These are phyloP conservation scores for Drosophila testacea DNA, from an alignment of 2,888 invertebrate genomes.

Conservation along the genomic window DNA sequence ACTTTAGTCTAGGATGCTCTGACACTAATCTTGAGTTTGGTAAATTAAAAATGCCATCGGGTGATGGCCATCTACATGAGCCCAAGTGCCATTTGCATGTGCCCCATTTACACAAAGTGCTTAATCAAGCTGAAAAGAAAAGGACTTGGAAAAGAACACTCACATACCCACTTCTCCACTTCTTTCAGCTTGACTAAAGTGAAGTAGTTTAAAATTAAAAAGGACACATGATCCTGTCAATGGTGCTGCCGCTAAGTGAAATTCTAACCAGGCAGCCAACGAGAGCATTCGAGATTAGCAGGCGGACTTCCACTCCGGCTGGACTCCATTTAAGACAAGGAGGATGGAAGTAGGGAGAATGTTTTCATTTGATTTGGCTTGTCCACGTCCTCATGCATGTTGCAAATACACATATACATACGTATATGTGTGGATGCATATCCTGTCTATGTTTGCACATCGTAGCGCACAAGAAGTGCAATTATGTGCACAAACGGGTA, in stretches of 20 bases:
- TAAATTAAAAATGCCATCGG: slow-evolving; percentile 79
- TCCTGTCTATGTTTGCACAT: slow-evolving; percentile 30
- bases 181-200: slow-evolving; percentile 51
- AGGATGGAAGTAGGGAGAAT: slow-evolving; percentile 15
- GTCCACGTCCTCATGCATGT: slow-evolving; percentile 23
- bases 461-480: slow-evolving; percentile 74
- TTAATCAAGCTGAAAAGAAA: slow-evolving; percentile 79
- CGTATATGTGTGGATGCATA: slow-evolving; percentile 1
- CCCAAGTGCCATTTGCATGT: slow-evolving; percentile 61
- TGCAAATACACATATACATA: slow-evolving; percentile 2
- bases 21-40: slow-evolving; percentile 26
- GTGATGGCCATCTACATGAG: slow-evolving; percentile 15
- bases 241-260: slow-evolving; percentile 64
- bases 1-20: not conserved
- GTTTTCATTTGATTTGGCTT: slow-evolving; percentile 73
- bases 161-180: slow-evolving; percentile 11
- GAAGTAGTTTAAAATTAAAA: slow-evolving; percentile 80
- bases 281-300: slow-evolving; percentile 65
- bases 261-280: slow-evolving; percentile 43
- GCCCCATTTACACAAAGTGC: slow-evolving; percentile 81
- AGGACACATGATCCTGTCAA: slow-evolving; percentile 76
- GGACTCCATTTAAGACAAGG: slow-evolving; percentile 1
- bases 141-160: slow-evolving; percentile 59
- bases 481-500: slow-evolving; percentile 75
- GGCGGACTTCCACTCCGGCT: slow-evolving; percentile 1